Evolutionary conservation across 2,797 vertebrate species (phyloP), one percentile per base, ranked within the genome.

Genomic region (Myotis planiceps): DNA sequence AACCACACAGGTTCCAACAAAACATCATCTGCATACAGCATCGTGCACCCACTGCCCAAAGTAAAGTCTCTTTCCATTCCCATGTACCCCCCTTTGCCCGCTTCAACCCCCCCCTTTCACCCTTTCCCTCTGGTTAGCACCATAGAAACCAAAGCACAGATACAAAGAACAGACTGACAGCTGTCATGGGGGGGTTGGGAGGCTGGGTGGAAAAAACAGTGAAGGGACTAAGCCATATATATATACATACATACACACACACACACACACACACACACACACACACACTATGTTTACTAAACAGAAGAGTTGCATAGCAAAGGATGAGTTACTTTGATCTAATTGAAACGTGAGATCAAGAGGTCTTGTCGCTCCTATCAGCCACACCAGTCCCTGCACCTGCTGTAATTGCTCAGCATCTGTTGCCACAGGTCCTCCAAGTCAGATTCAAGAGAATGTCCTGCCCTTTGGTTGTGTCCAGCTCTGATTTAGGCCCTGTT

Each of bases 281-380:
- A 51, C 49, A 49, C 49, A 49, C 13, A 29, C 58, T 27, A 88
- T 53, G 78, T 42, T 86, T 96, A 94, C 75, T 78, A 51, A 71
- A 83, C 49, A 89, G 71, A 94, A 63, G 93, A 87, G 75, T 42
- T 88, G 14, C 32, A 88, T 80, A 79, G 63, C 49, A 83, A 94
- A 96, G 76, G 92, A 92, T 87, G 86, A 88, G 66, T 65, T 47
- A 66, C 81, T 88, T 63, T 45, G 92, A 58, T 37, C 66, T 78
- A 69, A 71, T 7, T 81, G 69, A 92, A 72, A 76, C 83, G 9
- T 14, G 42, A 76, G 53, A n/a, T 37, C 5, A 5, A 51, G 29
- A 80, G 1, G 4, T 23, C 49, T 58, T 88, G 15, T 15, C 3
- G 60, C 2, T n/a, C 13, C 34, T 45, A 88, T 79, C 37, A 83